phyloP scores from a whole-genome alignment of 1,140 invertebrate genomes.

The Thaumetopoea pityocampa region DNA sequence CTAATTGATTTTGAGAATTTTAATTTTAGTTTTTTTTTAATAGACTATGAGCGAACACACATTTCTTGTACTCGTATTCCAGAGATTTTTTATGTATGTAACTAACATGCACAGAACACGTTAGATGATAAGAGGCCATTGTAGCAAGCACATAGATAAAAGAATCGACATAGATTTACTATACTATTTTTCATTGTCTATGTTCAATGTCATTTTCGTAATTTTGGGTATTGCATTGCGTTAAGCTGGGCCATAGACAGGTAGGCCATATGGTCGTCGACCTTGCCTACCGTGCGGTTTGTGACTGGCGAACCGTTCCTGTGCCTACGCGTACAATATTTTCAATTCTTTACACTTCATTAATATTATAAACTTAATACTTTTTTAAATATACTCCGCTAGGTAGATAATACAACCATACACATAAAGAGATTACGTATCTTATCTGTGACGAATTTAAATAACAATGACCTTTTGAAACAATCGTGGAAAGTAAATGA shows the following conservation, averaged over 20 bases:
- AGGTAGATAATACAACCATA: constrained; percentile 1
- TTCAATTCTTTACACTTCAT: constrained; percentile 28
- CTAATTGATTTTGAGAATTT: no score
- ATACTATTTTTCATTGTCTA: no score
- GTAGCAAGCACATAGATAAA: no score
- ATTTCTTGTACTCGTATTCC: no score
- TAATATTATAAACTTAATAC: constrained; percentile 7
- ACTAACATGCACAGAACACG: no score
- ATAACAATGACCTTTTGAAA: constrained; percentile 20
- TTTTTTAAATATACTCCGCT: constrained; percentile 3
- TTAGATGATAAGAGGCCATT: no score
- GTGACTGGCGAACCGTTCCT: constrained; percentile 32
- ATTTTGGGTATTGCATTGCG: constrained; percentile 21
- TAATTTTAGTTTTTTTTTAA: no score
- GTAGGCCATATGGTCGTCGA: constrained; percentile 45
- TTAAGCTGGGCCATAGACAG: constrained; percentile 20
- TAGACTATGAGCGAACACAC: no score
- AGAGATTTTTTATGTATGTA: no score
- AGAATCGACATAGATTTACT: no score
- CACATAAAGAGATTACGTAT: constrained; percentile 12
- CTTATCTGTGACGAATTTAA: constrained; percentile 18
- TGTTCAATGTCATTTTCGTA: constrained; percentile 11
- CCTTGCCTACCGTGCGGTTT: constrained; percentile 28
- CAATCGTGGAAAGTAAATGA: no score
- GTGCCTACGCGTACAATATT: constrained; percentile 33